Evolutionary conservation across 1,140 invertebrate species (phyloP).

Genomic region (Neodiprion lecontei): DNA sequence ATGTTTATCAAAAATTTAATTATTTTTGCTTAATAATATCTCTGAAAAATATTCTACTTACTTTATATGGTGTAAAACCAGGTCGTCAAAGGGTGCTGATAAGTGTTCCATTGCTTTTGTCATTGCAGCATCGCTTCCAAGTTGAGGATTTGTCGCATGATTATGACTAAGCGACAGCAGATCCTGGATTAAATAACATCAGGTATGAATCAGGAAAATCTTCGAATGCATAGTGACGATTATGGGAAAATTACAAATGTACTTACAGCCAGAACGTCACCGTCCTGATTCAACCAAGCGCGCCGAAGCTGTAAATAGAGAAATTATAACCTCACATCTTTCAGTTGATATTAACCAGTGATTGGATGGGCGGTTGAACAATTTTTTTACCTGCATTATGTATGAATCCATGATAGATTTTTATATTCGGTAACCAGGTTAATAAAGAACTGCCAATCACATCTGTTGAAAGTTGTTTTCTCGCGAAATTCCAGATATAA

Average conservation of each 20-base stretch:
- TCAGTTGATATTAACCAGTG: constrained; percentile 4
- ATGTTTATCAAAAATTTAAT: neutral
- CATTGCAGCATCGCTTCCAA: constrained; percentile 75
- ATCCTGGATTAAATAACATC: constrained; percentile 51
- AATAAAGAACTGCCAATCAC: neutral
- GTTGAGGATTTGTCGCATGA: constrained; percentile 74
- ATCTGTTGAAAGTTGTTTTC: too few relatives aligned
- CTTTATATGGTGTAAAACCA: constrained; percentile 82
- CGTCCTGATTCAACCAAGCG: constrained; percentile 64
- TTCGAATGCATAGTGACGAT: constrained; percentile 10
- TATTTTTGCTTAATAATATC: constrained; percentile 8
- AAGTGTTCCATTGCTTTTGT: constrained; percentile 74
- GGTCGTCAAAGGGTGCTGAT: constrained; percentile 78
- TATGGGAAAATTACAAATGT: constrained; percentile 8
- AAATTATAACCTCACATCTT: constrained; percentile 7
- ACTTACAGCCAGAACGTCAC: constrained; percentile 62
- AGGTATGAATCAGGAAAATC: constrained; percentile 14
- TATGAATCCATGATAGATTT: constrained; percentile 42
- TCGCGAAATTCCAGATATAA: too few relatives aligned
- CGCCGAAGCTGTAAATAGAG: constrained; percentile 38
- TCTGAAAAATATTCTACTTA: constrained; percentile 43
- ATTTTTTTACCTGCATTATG: constrained; percentile 44
- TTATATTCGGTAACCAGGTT: neutral
- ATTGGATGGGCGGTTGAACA: constrained; percentile 6
- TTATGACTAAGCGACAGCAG: constrained; percentile 79